phyloP scores from a whole-genome alignment of 2,113 vertebrate species.

The Alaudala cheleensis region DNA sequence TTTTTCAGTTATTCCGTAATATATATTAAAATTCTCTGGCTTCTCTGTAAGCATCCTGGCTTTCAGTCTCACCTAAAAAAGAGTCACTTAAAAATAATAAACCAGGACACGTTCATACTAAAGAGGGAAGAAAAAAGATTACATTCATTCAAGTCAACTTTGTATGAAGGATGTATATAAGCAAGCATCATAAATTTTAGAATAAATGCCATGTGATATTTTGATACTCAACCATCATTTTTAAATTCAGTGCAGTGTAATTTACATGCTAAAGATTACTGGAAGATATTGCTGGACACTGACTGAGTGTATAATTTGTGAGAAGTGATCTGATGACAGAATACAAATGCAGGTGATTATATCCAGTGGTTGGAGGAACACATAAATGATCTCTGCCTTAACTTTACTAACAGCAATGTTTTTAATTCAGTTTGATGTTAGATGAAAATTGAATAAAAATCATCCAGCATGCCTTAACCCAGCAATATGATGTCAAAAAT shows the following conservation, averaged over 20 bases:
- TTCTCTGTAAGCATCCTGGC: background rate
- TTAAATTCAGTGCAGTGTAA: background rate
- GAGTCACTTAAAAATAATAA: background rate
- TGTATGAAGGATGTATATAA: background rate
- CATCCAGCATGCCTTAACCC: background rate
- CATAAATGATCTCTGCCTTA: background rate
- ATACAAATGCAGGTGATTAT: background rate
- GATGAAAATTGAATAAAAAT: background rate
- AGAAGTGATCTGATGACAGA: background rate
- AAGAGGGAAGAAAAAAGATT: background rate
- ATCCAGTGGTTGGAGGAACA: background rate
- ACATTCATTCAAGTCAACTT: background rate
- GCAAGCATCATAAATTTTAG: background rate
- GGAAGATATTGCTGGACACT: background rate
- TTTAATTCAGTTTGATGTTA: background rate
- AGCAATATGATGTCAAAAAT: background rate
- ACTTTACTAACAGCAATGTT: background rate
- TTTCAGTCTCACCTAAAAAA: background rate
- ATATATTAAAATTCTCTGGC: background rate
- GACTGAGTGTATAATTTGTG: conserved; percentile 36
- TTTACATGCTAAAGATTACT: background rate
- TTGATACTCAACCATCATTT: background rate
- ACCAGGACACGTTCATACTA: background rate
- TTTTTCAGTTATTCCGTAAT: background rate
- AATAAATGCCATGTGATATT: background rate